These are phyloP conservation scores for Deroptyus accipitrinus DNA, from an alignment of 2,113 vertebrate species.

Conservation along the genomic window DNA sequence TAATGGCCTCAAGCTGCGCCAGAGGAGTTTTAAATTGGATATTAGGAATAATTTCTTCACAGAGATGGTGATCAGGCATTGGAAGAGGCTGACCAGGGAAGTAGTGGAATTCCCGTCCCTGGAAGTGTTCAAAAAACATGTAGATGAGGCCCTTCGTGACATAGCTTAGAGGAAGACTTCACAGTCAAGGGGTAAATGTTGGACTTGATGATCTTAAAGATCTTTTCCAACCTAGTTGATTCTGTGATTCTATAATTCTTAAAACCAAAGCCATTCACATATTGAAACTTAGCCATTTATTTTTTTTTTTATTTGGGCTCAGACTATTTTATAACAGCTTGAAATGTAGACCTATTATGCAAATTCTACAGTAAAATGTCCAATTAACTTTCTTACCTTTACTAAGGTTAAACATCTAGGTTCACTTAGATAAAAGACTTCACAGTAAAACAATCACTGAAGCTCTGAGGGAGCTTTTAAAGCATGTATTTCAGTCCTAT, in stretches of 20 bases:
- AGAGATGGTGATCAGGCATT: background rate
- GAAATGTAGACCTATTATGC: background rate
- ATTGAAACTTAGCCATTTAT: background rate
- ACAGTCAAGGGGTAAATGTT: background rate
- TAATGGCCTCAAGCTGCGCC: background rate
- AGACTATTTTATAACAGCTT: background rate
- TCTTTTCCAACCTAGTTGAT: background rate
- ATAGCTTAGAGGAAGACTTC: background rate
- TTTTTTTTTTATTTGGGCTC: background rate
- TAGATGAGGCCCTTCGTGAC: background rate
- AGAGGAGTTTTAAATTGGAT: background rate
- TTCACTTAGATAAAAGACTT: background rate
- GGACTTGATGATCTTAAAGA: background rate
- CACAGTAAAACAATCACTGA: background rate
- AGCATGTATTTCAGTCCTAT: background rate
- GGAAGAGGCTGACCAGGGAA: background rate
- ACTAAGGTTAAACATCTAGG: background rate
- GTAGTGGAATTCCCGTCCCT: background rate
- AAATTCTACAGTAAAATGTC: background rate
- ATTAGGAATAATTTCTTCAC: background rate
- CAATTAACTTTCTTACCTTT: background rate
- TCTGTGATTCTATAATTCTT: background rate
- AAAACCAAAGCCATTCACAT: background rate
- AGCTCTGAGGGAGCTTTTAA: background rate
- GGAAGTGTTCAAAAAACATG: background rate